Conservation (phyloP, 1,140 invertebrate species). For the Diuraphis noxia region DNA sequence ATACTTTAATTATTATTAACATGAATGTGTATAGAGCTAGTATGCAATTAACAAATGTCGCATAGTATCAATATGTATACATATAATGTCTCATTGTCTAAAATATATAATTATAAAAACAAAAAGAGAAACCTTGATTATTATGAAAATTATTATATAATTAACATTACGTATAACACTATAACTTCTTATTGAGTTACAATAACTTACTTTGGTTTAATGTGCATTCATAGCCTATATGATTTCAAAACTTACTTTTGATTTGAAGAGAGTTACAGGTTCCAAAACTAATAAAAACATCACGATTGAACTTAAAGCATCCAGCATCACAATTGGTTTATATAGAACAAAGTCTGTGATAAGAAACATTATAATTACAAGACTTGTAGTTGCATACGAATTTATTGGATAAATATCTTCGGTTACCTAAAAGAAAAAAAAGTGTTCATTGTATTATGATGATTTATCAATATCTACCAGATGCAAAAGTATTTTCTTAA, state of each 20-base stretch:
- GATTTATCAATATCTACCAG: background rate
- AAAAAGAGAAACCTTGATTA: no score
- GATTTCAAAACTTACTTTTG: conserved; percentile 55
- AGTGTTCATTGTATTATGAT: background rate
- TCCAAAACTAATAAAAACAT: conserved; percentile 55
- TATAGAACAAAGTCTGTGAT: conserved; percentile 82
- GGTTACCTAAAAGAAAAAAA: conserved; percentile 64
- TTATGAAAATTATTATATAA: background rate
- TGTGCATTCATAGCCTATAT: background rate
- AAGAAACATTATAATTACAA: conserved; percentile 75
- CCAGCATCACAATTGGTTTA: conserved; percentile 78
- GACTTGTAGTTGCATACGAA: conserved; percentile 76
- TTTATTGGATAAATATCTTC: conserved; percentile 80
- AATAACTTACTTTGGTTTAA: background rate
- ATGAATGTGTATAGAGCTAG: background rate
- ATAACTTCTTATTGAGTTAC: background rate
- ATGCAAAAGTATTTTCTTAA: no score
- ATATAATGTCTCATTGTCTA: no score
- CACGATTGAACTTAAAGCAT: conserved; percentile 69
- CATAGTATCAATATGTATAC: no score
- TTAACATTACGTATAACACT: background rate
- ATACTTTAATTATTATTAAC: no score
- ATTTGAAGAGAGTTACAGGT: conserved; percentile 47
- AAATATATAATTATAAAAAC: background rate
- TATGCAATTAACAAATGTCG: no score